Evolutionary conservation across 2,113 vertebrate genomes (phyloP).

Genomic region (Oreochromis niloticus): DNA sequence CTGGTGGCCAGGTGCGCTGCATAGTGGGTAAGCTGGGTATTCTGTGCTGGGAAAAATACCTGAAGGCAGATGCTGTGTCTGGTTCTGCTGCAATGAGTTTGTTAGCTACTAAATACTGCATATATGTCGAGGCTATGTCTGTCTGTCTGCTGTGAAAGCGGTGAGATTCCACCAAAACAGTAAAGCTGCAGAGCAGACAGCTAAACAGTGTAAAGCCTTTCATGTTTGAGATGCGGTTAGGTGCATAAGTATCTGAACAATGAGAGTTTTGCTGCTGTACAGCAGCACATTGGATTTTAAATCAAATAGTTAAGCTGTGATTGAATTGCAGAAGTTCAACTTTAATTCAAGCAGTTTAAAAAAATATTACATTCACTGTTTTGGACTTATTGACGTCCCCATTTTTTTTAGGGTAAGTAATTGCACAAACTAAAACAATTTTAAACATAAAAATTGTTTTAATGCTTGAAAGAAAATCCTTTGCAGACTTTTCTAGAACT

Average conservation of each 20-base stretch:
- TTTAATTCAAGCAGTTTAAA: background rate
- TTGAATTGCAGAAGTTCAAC: background rate
- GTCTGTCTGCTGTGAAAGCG: background rate
- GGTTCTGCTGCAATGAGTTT: background rate
- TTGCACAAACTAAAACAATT: background rate
- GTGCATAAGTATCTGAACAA: background rate
- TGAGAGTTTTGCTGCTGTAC: background rate
- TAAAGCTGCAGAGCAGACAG: background rate
- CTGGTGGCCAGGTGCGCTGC: background rate
- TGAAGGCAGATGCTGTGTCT: background rate
- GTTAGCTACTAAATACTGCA: background rate
- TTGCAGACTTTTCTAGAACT: background rate
- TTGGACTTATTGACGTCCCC: background rate
- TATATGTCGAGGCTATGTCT: background rate
- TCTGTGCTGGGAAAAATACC: background rate
- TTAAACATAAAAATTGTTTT: background rate
- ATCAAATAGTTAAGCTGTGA: background rate
- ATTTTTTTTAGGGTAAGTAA: background rate
- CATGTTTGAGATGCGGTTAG: background rate
- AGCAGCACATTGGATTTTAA: background rate
- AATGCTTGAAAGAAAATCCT: background rate
- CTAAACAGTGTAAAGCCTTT: background rate
- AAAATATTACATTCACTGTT: background rate
- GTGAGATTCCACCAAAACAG: background rate
- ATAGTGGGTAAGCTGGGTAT: background rate